Base-by-base conservation (phyloP, 2,888 invertebrate species). In the Campaea margaritaria region DNA sequence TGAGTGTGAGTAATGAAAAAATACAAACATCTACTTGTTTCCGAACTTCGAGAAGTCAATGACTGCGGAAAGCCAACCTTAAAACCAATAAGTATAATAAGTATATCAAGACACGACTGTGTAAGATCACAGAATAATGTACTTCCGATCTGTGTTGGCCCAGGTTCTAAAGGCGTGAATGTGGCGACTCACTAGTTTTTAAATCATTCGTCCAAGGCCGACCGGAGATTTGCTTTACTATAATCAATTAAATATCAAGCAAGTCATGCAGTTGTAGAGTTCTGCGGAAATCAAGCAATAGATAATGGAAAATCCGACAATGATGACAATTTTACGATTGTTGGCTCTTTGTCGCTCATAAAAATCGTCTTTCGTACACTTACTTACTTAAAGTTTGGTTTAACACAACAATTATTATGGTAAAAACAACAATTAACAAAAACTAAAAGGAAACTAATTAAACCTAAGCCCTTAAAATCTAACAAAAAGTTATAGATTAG, bases 171-270 rank as follows among this genome's bases (percentile, higher is more conserved):
- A 67, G 73, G 75, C 81, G 85, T 80, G 86, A 87, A 83, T 79
- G 87, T 77, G 66, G 60, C 73, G 66, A 78, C 74, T 76, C 75
- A 76, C 76, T 67, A 72, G 69, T 84, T 81, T 84, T 82, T 82
- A 79, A 75, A 56, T 67, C 65, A 53, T 65, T 55, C 61, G 65
- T 58, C 67, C 88, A 87, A 88, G 88, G 89, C 70, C 75, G 66
- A 67, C 69, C 14, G 69, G 74, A 71, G 44, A 56, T 48, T 58
- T 41, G 56, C n/a, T 58, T 56, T 57, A 55, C 62, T 58, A 56
- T 52, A 65, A 68, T 55, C 51, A 45, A 60, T 60, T 62, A 46
- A 28, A 41, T 34, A 51, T 15, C 28, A 47, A 43, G 31, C 60
- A 46, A 43, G 47, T 61, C 55, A 54, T 42, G 45, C 31, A 39